A percentile compares a stretch with the other conserved stretches of the same genome.
These are phyloP conservation scores for Myocastor coypus DNA, from an alignment of 2,113 vertebrate genomes.

Conservation along the genomic window DNA sequence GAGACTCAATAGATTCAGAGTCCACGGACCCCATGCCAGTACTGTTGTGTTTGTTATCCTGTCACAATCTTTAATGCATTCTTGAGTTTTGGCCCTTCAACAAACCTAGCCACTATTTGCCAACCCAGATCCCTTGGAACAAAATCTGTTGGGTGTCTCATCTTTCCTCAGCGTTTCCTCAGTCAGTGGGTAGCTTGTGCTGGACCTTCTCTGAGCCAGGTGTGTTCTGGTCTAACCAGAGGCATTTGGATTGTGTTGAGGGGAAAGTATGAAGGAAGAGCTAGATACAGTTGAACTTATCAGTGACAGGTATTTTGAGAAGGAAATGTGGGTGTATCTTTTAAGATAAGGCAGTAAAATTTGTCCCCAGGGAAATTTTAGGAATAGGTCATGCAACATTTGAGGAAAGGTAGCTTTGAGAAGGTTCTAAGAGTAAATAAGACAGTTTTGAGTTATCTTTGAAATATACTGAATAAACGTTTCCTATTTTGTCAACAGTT, in stretches of 20 bases:
- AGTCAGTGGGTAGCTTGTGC: neutral
- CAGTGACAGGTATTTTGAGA: neutral
- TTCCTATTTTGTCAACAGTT: neutral
- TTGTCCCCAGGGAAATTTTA: neutral
- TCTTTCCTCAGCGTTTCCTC: neutral
- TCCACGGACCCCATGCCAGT: neutral
- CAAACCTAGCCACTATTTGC: neutral
- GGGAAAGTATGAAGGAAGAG: neutral
- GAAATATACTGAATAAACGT: neutral
- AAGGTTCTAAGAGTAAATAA: neutral
- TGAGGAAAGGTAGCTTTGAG: neutral
- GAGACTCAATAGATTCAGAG: neutral
- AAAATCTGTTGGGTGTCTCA: neutral
- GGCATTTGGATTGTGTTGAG: neutral
- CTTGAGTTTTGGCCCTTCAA: neutral
- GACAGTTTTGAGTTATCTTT: neutral
- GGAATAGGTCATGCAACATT: neutral
- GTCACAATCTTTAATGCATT: neutral
- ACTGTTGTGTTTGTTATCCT: neutral
- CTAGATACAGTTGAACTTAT: accelerated
- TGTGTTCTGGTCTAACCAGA: neutral
- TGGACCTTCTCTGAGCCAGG: neutral
- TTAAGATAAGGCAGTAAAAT: neutral
- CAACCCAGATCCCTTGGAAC: neutral
- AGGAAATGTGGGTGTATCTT: neutral